Evolutionary conservation across 2,797 vertebrate species (phyloP).

Genomic region (Parauchenoglanis punctatus): DNA sequence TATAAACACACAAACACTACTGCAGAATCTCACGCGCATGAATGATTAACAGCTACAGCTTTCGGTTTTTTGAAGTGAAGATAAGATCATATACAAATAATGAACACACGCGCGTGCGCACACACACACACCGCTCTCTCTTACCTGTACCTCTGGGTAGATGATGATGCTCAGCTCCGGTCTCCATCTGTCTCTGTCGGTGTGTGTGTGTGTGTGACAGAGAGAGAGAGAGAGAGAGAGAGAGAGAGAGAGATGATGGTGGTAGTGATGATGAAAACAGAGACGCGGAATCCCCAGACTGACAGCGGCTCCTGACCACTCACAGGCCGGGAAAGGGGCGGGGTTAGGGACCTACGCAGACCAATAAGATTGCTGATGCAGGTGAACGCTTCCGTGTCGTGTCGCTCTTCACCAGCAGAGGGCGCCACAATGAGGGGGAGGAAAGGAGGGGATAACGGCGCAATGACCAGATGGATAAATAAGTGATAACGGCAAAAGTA

Average conservation of each 20-base stretch:
- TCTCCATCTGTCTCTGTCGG: conserved; percentile 7
- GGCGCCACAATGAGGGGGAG: neutral
- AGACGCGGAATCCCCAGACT: neutral
- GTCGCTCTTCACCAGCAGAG: neutral
- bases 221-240: conserved; percentile 53
- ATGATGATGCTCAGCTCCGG: neutral
- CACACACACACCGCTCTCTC: neutral
- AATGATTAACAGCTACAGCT: neutral
- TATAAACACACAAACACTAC: neutral
- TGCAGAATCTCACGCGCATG: neutral
- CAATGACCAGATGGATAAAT: neutral
- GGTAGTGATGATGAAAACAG: neutral
- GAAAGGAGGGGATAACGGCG: too few relatives aligned
- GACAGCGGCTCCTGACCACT: conserved; percentile 4
- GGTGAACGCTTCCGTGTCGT: neutral
- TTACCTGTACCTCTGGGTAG: neutral
- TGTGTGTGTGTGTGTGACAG: conserved; percentile 59
- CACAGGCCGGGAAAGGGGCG: neutral
- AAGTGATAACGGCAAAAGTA: too few relatives aligned
- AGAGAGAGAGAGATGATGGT: conserved; percentile 47
- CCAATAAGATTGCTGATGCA: neutral
- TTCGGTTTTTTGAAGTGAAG: neutral
- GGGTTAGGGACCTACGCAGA: neutral
- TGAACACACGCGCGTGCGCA: neutral
- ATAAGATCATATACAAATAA: neutral